Percentiles rank a stretch among this genome's conserved stretches.
These are phyloP conservation scores for Nasonia vitripennis DNA, from an alignment of 1,140 invertebrate genomes.

Conservation along the genomic window DNA sequence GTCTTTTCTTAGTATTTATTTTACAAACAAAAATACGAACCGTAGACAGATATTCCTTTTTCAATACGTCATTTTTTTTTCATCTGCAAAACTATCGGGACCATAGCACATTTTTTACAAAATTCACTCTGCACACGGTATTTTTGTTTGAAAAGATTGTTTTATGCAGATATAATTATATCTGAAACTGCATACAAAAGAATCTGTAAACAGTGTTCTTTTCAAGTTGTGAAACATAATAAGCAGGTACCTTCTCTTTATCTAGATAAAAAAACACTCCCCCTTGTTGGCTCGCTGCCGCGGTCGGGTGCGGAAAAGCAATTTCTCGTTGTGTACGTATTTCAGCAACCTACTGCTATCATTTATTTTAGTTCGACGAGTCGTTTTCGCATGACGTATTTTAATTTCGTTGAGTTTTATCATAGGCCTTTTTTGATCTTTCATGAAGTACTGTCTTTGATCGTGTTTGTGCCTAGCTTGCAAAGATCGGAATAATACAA, in stretches of 20 bases:
- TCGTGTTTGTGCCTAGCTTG: too few relatives aligned
- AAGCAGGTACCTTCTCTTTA: slow-evolving; percentile 24
- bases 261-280: slow-evolving; percentile 27
- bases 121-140: neutral
- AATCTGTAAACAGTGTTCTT: slow-evolving; percentile 19
- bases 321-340: neutral
- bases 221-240: slow-evolving; percentile 39
- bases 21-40: too few relatives aligned
- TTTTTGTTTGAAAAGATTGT: neutral
- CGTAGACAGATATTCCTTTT: too few relatives aligned
- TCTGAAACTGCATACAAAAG: neutral
- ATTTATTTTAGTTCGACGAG: neutral
- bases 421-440: neutral
- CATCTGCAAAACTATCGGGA: too few relatives aligned
- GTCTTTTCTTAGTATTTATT: too few relatives aligned
- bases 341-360: neutral
- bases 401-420: slow-evolving; percentile 5
- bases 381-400: neutral
- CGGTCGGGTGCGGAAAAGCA: neutral
- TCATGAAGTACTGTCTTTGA: neutral
- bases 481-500: neutral
- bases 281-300: neutral
- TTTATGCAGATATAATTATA: slow-evolving; percentile 27
- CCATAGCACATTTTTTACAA: neutral
- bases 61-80: too few relatives aligned